phyloP scores from a whole-genome alignment of 2,113 vertebrate genomes.

The Scartelaos histophorus region DNA sequence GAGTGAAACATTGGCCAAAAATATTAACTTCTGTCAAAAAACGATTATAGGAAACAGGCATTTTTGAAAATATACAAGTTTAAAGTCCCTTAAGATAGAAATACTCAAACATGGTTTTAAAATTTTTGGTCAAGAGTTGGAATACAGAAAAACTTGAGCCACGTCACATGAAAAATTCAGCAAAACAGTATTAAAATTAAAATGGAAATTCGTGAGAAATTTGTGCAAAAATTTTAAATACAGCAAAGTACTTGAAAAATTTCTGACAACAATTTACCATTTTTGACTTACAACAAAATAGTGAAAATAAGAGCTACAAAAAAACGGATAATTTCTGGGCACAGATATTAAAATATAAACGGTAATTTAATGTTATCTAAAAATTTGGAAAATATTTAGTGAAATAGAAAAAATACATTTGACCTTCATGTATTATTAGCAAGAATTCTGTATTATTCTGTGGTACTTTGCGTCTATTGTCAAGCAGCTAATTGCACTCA shows the following conservation, averaged over 20 bases:
- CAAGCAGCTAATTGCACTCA: too few relatives aligned
- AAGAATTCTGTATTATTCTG: neutral
- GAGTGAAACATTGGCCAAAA: constrained; percentile 33
- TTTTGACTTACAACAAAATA: neutral
- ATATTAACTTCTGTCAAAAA: constrained; percentile 56
- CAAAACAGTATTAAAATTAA: neutral
- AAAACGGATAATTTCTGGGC: neutral
- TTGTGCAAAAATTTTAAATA: neutral
- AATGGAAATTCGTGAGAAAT: neutral
- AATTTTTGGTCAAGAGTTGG: neutral
- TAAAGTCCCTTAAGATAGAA: constrained; percentile 16
- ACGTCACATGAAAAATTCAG: neutral
- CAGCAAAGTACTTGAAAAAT: neutral
- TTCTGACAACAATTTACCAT: neutral
- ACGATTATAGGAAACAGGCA: constrained; percentile 46
- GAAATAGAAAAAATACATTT: constrained; percentile 44
- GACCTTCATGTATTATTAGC: neutral
- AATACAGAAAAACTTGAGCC: neutral
- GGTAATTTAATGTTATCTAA: neutral
- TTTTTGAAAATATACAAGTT: constrained; percentile 29
- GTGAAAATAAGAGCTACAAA: neutral
- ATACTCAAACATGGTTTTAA: neutral
- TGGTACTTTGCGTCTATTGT: neutral
- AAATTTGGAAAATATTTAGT: neutral
- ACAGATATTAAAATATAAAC: neutral